phyloP scores from a whole-genome alignment of 2,797 vertebrate species.

The Thripadectes ignobilis region DNA sequence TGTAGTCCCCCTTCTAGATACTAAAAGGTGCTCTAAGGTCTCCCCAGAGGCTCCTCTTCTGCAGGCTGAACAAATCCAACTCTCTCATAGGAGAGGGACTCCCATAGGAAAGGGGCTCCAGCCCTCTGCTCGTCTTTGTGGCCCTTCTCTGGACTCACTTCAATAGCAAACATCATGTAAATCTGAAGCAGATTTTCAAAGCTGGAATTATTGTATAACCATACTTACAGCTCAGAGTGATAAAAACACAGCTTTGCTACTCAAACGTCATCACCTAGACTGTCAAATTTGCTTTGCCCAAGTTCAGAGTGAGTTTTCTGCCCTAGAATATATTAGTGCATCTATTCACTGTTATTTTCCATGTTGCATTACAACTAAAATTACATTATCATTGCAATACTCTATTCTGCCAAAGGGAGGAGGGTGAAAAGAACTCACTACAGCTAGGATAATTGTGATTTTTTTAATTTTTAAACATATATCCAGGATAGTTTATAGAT shows the following conservation, averaged over 20 bases:
- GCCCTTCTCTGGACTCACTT: accelerated
- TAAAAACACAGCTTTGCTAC: not conserved
- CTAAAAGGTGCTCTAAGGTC: not conserved
- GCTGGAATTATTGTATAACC: not conserved
- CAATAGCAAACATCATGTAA: accelerated
- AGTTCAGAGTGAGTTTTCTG: not conserved
- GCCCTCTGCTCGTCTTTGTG: too few relatives aligned
- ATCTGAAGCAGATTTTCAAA: not conserved
- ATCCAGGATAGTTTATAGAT: not conserved
- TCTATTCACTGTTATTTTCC: not conserved
- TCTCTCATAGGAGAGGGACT: not conserved
- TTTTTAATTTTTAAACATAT: not conserved
- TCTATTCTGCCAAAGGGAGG: not conserved
- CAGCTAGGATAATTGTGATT: not conserved
- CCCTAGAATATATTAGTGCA: not conserved
- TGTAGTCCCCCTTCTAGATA: too few relatives aligned
- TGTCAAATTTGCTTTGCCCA: not conserved
- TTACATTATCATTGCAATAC: not conserved
- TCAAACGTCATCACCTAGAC: not conserved
- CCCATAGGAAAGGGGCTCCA: not conserved
- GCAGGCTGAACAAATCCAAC: not conserved
- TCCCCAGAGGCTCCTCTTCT: not conserved
- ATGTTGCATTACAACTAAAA: not conserved
- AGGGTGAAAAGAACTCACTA: not conserved
- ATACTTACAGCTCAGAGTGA: not conserved